Conservation (phyloP, 2,797 vertebrate species). For the Ctenosaura bakeri region DNA sequence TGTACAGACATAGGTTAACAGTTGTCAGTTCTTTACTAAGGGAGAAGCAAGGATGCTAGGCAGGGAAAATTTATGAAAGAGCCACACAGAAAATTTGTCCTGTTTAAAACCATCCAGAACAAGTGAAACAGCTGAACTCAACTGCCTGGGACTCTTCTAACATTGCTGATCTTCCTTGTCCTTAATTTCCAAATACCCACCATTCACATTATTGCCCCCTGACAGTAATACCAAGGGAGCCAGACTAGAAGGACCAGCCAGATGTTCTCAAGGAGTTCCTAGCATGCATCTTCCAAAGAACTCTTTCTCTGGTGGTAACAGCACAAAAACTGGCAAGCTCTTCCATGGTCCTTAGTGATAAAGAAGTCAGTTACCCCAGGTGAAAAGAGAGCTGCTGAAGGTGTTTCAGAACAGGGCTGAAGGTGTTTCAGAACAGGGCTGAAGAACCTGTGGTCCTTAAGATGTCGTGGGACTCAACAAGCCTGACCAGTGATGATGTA, state of each 20-base stretch:
- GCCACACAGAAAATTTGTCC: background rate
- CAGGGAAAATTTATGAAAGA: background rate
- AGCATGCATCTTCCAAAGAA: background rate
- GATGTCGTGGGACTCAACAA: background rate
- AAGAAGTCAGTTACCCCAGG: background rate
- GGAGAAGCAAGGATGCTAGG: background rate
- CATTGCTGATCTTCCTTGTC: background rate
- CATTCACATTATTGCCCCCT: background rate
- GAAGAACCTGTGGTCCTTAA: background rate
- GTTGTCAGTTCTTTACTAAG: background rate
- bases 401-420: background rate
- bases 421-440: too few species aligned
- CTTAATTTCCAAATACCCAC: background rate
- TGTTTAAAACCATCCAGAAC: background rate
- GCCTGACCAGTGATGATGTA: background rate
- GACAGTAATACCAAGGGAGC: too few species aligned
- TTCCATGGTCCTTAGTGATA: too few species aligned
- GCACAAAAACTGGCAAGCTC: background rate
- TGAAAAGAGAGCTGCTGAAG: background rate
- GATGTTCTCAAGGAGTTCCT: background rate
- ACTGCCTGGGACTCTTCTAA: background rate
- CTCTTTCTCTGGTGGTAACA: background rate
- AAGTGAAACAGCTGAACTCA: too few species aligned
- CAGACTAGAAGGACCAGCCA: background rate
- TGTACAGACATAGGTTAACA: background rate